Base-by-base conservation (phyloP, 2,113 vertebrate genomes). In the Nipponia nippon region DNA sequence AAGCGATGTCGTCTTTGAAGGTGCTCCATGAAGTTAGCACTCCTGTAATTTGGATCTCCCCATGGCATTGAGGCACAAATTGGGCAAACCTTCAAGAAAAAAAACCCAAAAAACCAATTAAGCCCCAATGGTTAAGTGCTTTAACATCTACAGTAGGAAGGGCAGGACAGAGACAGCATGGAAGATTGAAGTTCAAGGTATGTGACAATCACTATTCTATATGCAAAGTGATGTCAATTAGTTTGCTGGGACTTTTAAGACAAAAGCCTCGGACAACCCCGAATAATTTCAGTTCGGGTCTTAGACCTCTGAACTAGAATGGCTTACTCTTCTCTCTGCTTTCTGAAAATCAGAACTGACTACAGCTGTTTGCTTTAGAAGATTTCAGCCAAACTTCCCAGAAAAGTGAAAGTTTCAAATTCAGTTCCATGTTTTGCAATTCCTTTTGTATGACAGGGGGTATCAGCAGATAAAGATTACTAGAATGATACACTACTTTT, bases 21-120 rank as follows among this genome's bases (percentile, higher is more conserved):
- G 92, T 99, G 99, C 97, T 99, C 99, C 95, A 99, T 99, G 98
- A 99, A 99, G 97, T 99, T 99, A 7, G 99, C 97, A 47, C 99
- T 99, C 97, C 98, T 98, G 97, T 99, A 99, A 87, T 98, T 99
- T 10, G 99, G 99, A 96, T 99, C 99, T 66, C 99, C 99, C 99
- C 99, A 99, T 1, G 99, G 99, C 99, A 99, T 99, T 1, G 99
- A 99, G 97, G 99, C 99, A 98, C 99, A 99, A 94, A 99, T 99
- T 4, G 99, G 99, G 95, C 99, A 99, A 65, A 99, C 99, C 99
- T 99, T 80, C 66, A 90, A 96, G 72, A 93, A 86, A 93, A 86
- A 93, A 29, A 56, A 46, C 40, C 30, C 7, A 34, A 70, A 70
- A 26, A 67, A 21, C 6, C 72, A 82, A 38, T 81, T 26, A 86